Base-by-base conservation (phyloP, 2,888 invertebrate species). In the Polyommatus icarus region DNA sequence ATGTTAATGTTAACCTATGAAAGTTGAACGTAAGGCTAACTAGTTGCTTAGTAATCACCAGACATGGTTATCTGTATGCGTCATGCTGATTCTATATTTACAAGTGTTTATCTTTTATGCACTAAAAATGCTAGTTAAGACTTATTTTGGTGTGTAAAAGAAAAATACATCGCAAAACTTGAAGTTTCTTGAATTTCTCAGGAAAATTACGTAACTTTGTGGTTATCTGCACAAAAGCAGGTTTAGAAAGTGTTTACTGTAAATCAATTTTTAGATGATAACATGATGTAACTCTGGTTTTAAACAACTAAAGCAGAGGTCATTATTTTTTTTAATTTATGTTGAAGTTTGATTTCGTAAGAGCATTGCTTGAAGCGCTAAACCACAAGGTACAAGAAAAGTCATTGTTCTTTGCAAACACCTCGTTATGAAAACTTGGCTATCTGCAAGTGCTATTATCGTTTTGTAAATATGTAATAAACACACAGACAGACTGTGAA, bases 11-110 rank as follows among this genome's bases (percentile, higher is more conserved):
- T 67, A 29, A 32, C 67, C 29, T 32, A 67, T 32, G 67, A 67
- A 67, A 29, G 67, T 67, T 67, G 29, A 29, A 67, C 29, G 67
- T 67, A 24, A 32, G 67, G 67, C 29, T 15, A 67, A 67, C 67
- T 29, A 29, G 29, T 67, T 32, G 67, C 29, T 67, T 67, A 32
- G 67, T 29, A 67, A 29, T 67, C 24, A 32, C 18, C 1, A 67
- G 61, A 24, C 24, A 59, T 24, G 24, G 61, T 61, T 61, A 67
- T 67, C 24, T 67, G 15, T 32, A 29, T 29, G 29, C 61, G 61
- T 61, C 61, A 24, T 61, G 59, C 59, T 59, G 20, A 59, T 59
- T 59, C n/a, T 59, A 20, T 59, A 59, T 59, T 20, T 5, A 59
- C n/a, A 59, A 59, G 10, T 59, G 1, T 67, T 20, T n/a, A 59